Evolutionary conservation across 2,888 invertebrate species (phyloP), one percentile per base, ranked within the genome.

Genomic region (Caenorhabditis becei): DNA sequence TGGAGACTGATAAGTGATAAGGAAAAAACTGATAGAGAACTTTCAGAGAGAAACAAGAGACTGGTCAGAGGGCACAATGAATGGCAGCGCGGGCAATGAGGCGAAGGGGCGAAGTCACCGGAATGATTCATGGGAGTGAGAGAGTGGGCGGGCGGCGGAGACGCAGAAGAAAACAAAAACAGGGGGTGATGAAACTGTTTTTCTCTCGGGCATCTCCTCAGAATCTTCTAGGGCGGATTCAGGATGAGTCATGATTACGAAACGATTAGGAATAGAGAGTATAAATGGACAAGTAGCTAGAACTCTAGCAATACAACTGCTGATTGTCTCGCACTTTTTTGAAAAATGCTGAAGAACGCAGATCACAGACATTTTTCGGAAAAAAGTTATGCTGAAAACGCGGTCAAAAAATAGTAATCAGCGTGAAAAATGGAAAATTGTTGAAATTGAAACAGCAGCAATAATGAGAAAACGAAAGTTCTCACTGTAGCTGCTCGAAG

Each of bases 61-160:
- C 26, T 7, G 20, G 18, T 58, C 16, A 58, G 37, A 18, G 32
- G 32, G 32, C 32, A 32, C 32, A 32, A 32, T 54, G 54, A 54
- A 54, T 54, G 32, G 24, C 23, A 26, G 53, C 28, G 28, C 26
- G 18, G 16, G 10, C 11, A 23, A 8, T 32, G 26, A 32, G 32
- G 2, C 28, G 32, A n/a, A 28, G 26, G 32, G 20, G n/a, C 18
- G 53, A 26, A 11, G 28, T 10, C 24, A 16, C 24, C 20, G 37
- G 20, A 14, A 37, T 58, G 58, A 58, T 4, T 58, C 58, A 58
- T 1, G 28, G 20, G 58, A 23, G 58, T 35, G 58, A 58, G 58
- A 58, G 37, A 58, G 35, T 32, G 32, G 32, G 32, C 32, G 32
- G 32, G 32, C 5, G 10, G 32, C 14, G 16, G 54, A 54, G 54